Evolutionary conservation across 1,140 invertebrate genomes (phyloP), one percentile per base, ranked within the genome.

Genomic region (Nebria ingens): DNA sequence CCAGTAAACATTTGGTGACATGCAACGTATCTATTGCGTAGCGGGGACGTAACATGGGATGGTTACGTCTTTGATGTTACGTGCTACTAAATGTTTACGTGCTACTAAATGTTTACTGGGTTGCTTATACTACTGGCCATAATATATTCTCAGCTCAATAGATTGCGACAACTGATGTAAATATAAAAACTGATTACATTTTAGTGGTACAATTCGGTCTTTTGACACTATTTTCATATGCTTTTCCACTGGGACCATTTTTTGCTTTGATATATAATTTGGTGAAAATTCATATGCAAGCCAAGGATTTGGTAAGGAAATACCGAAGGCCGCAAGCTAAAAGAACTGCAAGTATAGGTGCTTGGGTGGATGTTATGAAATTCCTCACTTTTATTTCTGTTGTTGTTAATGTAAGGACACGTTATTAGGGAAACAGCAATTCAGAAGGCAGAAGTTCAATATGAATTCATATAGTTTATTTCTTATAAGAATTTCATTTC

Each of bases 211-310:
- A 78, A 56, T 76, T 73, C 56, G 73, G 74, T 2, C 75, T 75
- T 55, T 68, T 75, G 19, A 76, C 73, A 4, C 55, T 76, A 11
- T 76, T 77, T 54, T 71, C 75, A 2, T 72, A 72, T 13, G 72
- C 72, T 0, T 76, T 76, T 60, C 74, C 74, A 2, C 56, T 77
- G 17, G 75, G 74, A 4, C 75, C 75, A 3, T 62, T 76, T 17
- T 75, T 76, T 58, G 74, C 73, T 0, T 58, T 76, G 9, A 15
- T 76, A 25, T 76, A 76, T 55, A 76, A 76, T 57, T 59, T 76
- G 50, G 62, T 73, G 4, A 75, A 77, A 62, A 76, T 76, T 52
- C 62, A 75, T n/a, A 52, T 75, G 19, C 74, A 76, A 58, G 73
- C 74, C 2, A 73, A 73, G 60, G 75, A 76, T 58, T 71, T 71